Conservation (phyloP, 2,797 vertebrate genomes). For the Tragopan temminckii region DNA sequence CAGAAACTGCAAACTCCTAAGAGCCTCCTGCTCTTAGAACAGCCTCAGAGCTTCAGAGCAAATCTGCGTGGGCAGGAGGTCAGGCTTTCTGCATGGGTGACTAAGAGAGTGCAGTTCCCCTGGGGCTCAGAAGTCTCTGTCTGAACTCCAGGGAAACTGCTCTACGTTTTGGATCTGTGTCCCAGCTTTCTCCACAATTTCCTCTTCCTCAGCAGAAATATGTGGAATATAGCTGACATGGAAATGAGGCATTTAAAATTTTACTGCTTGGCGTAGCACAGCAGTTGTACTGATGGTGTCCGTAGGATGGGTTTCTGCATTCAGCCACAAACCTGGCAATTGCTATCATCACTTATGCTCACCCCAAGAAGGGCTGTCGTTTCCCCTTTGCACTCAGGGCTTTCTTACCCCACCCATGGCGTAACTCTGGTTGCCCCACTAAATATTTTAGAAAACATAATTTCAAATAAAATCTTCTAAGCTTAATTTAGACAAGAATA, state of each 20-base stretch:
- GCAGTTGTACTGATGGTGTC: neutral
- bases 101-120: neutral
- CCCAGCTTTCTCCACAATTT: neutral
- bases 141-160: neutral
- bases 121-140: neutral
- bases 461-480: slow-evolving; percentile 65
- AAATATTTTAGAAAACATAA: slow-evolving; percentile 71
- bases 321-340: neutral
- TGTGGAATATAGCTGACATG: neutral
- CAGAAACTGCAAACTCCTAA: neutral
- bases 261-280: neutral
- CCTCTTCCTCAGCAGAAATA: neutral
- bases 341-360: neutral
- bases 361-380: neutral
- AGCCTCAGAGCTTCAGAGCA: rapidly evolving
- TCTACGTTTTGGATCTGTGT: rapidly evolving
- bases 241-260: neutral
- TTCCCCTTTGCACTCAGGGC: neutral
- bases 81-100: neutral
- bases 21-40: neutral
- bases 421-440: slow-evolving; percentile 37
- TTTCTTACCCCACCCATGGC: neutral
- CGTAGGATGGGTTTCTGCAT: neutral
- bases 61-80: neutral
- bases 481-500: slow-evolving; percentile 64